Evolutionary conservation across 2,797 vertebrate genomes (phyloP), one percentile per base, ranked within the genome.

Genomic region (Heterohyrax brucei): DNA sequence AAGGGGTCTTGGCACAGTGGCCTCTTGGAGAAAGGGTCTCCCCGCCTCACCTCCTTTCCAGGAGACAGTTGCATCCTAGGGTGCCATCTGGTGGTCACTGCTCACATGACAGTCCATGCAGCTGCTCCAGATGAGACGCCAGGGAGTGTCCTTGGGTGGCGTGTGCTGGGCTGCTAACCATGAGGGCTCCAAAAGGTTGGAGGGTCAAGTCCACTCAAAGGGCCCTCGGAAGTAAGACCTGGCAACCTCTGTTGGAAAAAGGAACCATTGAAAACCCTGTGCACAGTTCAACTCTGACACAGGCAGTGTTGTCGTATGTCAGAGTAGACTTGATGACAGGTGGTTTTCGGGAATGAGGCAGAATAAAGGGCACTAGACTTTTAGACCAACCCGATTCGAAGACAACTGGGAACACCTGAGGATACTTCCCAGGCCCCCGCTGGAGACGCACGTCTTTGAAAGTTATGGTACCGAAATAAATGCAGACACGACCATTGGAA

Each of bases 81-180:
- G 75, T 59, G 48, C 96, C 97, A 95, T 62, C 97, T 97, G 95
- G 91, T 94, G 97, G 93, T 24, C 70, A 7, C 3, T 22, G 8
- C 22, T n/a, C 22, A 5, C 16, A 50, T 59, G 50, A 59, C 86
- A 19, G 70, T 10, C 76, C 53, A 10, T 33, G 1, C 7, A 0
- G 8, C 75, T 16, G 0, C 7, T 1, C 16, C 9, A 0, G 6
- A 22, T 30, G 46, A 78, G 50, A 68, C 18, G 61, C 59, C 1
- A 14, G 66, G 66, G 66, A 68, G 66, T 28, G 66, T 14, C 66
- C 53, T 16, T 56, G 53, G 12, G 62, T 64, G 26, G 26, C 10
- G 62, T 3, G 22, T 18, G 18, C 68, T 72, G 68, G 68, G 16
- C 68, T 72, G 33, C 19, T 33, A 19, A 39, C n/a, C 68, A 39